Evolutionary conservation across 2,113 vertebrate genomes (phyloP), one percentile per base, ranked within the genome.

Genomic region (Hyperopisus bebe): DNA sequence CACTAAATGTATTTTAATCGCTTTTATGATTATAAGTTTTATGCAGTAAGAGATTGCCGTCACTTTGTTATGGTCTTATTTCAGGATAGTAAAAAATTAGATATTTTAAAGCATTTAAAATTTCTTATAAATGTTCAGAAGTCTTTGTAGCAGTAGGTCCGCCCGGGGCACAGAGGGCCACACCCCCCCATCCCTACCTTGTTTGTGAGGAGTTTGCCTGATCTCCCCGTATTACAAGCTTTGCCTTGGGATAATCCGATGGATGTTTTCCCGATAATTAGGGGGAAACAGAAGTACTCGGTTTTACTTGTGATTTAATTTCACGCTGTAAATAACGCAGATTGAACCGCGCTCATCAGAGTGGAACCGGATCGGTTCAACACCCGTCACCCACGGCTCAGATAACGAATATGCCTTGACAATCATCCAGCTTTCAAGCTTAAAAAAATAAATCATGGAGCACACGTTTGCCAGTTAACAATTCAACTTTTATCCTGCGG

Each of bases 341-440:
- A 31, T 9, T 86, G 85, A 86, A 51, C 46, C 44, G 47, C 86
- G 21, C 87, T 50, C 91, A 46, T 91, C 62, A 89, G 92, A 90
- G 48, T 80, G 92, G 90, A 93, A 91, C 90, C 17, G 93, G 94
- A 93, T 88, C 91, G 91, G 91, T 91, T 91, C 74, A 93, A 92
- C 94, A 91, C 84, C 91, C 91, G 91, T 94, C 89, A 87, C 87
- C 85, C 88, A 88, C 86, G 53, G 83, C 66, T 91, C 82, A 82
- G 80, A 90, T 89, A 91, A 74, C 82, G 42, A 88, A 50, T 80
- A 89, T 88, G 88, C 85, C 89, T 91, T 91, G 90, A 91, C 87
- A 90, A 84, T 88, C 90, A 53, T 89, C 82, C 89, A 91, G 77
- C 88, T 83, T 87, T 31, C 88, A 87, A 90, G 44, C 89, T 87